These are phyloP conservation scores for Dicyrtoma fusca DNA, from an alignment of 2,888 invertebrate species.

Conservation along the genomic window DNA sequence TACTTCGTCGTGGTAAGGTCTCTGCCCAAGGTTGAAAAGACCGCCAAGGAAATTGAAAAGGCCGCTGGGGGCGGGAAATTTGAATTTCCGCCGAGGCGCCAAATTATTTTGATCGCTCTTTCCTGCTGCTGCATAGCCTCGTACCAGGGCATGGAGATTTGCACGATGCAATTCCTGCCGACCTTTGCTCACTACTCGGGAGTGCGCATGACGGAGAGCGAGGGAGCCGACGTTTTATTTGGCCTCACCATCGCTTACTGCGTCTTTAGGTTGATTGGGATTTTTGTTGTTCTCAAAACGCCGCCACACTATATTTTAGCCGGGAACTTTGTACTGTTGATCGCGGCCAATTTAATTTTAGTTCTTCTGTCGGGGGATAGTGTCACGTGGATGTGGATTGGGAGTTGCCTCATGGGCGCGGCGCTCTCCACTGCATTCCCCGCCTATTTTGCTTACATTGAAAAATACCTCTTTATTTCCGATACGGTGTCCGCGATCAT, in stretches of 20 bases:
- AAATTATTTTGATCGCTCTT: constrained; percentile 31
- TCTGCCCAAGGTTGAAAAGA: no score
- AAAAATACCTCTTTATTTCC: constrained; percentile 6
- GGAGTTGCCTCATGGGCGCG: neutral
- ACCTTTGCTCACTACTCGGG: constrained; percentile 10
- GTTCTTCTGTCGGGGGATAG: neutral
- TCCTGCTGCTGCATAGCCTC: constrained; percentile 33
- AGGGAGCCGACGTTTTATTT: constrained; percentile 19
- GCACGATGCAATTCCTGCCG: constrained; percentile 23
- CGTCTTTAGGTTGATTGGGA: constrained; percentile 5
- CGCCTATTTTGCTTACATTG: constrained; percentile 7
- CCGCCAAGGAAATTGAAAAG: no score
- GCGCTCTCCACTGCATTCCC: neutral
- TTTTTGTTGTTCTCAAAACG: constrained; percentile 8
- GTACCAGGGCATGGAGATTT: constrained; percentile 42
- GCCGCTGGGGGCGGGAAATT: no score
- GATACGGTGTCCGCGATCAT: constrained; percentile 3
- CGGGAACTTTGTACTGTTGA: constrained; percentile 4
- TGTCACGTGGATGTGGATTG: constrained; percentile 10
- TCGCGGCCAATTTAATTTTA: constrained; percentile 2
- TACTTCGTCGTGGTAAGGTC: no score
- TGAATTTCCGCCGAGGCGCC: no score
- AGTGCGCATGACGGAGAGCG: neutral
- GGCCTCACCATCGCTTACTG: constrained; percentile 11
- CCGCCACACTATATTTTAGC: constrained; percentile 16